These are phyloP conservation scores for Chlorops oryzae DNA, from an alignment of 1,140 invertebrate genomes.

Conservation along the genomic window DNA sequence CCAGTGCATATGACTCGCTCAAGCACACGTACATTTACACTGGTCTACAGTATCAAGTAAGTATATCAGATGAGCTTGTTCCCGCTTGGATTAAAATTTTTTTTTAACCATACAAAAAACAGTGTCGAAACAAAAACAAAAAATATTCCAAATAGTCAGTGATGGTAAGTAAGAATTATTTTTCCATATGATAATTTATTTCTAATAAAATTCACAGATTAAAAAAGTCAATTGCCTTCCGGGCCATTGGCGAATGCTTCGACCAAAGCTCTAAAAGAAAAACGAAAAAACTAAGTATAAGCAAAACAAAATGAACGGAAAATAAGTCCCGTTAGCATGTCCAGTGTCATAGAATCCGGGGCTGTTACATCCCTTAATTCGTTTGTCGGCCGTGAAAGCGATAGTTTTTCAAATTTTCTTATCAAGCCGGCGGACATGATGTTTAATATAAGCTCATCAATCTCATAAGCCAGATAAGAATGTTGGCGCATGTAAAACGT, in stretches of 20 bases:
- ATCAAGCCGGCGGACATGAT: conserved; percentile 34
- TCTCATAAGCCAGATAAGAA: conserved; percentile 26
- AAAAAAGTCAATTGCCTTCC: conserved; percentile 6
- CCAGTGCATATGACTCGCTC: too few species aligned
- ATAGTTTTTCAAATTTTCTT: not conserved
- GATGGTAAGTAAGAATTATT: too few species aligned
- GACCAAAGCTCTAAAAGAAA: conserved; percentile 24
- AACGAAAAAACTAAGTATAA: conserved; percentile 19
- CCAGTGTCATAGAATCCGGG: conserved; percentile 19
- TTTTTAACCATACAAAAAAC: too few species aligned
- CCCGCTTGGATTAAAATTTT: too few species aligned
- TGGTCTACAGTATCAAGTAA: too few species aligned
- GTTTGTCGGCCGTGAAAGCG: not conserved
- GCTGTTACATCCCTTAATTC: conserved; percentile 13
- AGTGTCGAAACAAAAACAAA: too few species aligned
- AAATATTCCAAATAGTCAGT: too few species aligned
- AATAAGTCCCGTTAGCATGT: conserved; percentile 29
- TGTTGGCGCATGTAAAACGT: conserved; percentile 38
- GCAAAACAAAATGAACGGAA: conserved; percentile 9
- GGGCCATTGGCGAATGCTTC: not conserved
- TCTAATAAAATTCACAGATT: too few species aligned
- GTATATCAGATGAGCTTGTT: too few species aligned
- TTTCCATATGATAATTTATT: too few species aligned
- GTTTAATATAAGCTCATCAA: conserved; percentile 27
- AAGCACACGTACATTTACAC: too few species aligned